These are phyloP conservation scores for Cheilosia vernalis DNA, from an alignment of 2,888 invertebrate genomes.

Conservation along the genomic window DNA sequence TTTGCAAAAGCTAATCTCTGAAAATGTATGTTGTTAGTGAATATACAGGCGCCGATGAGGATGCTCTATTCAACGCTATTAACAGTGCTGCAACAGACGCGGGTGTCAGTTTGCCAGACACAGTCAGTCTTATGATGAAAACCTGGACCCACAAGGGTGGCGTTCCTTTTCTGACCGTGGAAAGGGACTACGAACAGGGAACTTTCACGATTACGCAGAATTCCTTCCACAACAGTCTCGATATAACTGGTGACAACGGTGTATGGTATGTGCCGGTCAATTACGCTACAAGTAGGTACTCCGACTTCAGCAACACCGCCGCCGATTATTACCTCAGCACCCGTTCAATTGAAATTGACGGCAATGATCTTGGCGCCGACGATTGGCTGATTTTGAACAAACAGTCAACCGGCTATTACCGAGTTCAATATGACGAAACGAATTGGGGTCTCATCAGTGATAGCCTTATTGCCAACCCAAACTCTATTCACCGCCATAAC, in stretches of 20 bases:
- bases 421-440: conserved; percentile 88
- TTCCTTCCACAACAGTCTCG: conserved; percentile 77
- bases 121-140: conserved; percentile 86
- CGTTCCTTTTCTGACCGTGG: conserved; percentile 85
- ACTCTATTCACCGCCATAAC: conserved; percentile 89
- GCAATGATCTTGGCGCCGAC: conserved; percentile 49
- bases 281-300: conserved; percentile 75
- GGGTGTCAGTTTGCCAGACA: conserved; percentile 77
- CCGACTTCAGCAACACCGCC: conserved; percentile 80
- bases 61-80: conserved; percentile 79
- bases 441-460: conserved; percentile 88
- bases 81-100: conserved; percentile 78
- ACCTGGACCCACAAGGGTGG: conserved; percentile 87
- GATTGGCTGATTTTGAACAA: conserved; percentile 81
- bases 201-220: conserved; percentile 85
- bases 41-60: conserved; percentile 78
- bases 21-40: conserved; percentile 73
- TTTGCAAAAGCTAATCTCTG: background rate
- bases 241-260: conserved; percentile 66
- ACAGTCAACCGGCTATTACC: too few relatives aligned
- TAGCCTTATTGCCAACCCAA: conserved; percentile 86
- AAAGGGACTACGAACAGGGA: conserved; percentile 83
- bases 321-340: conserved; percentile 79
- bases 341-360: conserved; percentile 17
- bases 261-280: conserved; percentile 78